Base-by-base conservation (phyloP, 37 sponge, comb jelly and placozoan species). In the Ephydatia muelleri region DNA sequence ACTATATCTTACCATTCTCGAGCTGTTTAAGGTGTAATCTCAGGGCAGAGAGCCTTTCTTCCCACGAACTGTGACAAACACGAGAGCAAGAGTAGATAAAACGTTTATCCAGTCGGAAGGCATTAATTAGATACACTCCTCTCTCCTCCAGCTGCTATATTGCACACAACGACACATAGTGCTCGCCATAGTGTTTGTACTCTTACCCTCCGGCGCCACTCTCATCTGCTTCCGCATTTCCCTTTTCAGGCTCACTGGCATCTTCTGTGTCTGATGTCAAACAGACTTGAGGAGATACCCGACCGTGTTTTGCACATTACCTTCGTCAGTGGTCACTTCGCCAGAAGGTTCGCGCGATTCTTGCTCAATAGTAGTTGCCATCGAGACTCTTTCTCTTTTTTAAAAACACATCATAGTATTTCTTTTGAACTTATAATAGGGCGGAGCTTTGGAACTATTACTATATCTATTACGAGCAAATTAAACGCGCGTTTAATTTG, bases 171-270 rank as follows among this genome's bases (percentile, higher is more conserved):
- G 6, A 31, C 38, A 68, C 30, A 33, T 12, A 33, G 67, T 57
- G 79, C 48, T 11, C 38, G 31, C n/a, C n/a, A n/a, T n/a, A n/a
- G 67, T 23, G 5, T 70, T 70, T 70, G 27, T 32, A 2, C 27
- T 75, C 80, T 83, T 65, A 83, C 88, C 84, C 75, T 40, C 33
- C 87, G 6, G 72, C 38, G 43, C 67, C 49, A 23, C 29, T 30
- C 21, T 76, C 77, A 4, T 65, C 78, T 35, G 71, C 47, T n/a
- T 90, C 91, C 30, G 67, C 47, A 23, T 71, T 88, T 13, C 81
- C 83, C 57, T 48, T 78, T 38, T 95, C 95, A 21, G 90, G 79
- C 82, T 95, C 95, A 86, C 95, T 95, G 14, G 95, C 95, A 48
- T 92, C 95, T 43, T 95, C 95, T 31, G 95, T 95, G 73, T 95